These are phyloP conservation scores for Didymodactylos carnosus DNA, from an alignment of 2,888 invertebrate species.

Conservation along the genomic window DNA sequence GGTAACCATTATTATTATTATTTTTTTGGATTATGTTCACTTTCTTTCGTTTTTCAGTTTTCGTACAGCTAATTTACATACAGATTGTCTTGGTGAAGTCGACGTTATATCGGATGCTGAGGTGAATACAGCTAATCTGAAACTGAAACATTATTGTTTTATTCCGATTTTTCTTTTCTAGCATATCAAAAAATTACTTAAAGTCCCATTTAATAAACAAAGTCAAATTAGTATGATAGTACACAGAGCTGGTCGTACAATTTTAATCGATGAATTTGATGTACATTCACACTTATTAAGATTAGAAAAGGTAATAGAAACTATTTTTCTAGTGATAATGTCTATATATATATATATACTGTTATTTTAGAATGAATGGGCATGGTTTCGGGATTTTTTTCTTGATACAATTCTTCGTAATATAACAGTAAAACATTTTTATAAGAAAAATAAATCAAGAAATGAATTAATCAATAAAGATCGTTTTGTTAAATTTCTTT, in stretches of 20 bases:
- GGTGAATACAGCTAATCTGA: neutral
- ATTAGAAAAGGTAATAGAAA: neutral
- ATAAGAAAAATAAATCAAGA: neutral
- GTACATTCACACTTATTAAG: neutral
- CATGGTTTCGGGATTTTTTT: slow-evolving; percentile 1
- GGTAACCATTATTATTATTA: neutral
- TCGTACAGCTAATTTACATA: neutral
- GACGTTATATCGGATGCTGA: neutral
- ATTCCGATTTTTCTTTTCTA: neutral
- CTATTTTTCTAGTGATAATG: no score
- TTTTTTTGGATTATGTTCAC: neutral
- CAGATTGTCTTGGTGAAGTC: neutral
- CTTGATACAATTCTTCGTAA: neutral
- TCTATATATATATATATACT: neutral
- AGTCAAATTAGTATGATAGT: neutral
- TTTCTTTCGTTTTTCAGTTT: neutral
- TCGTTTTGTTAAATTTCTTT: neutral
- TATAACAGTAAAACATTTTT: neutral
- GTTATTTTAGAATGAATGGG: neutral
- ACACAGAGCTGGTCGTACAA: neutral
- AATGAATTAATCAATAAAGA: neutral
- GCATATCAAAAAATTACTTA: neutral
- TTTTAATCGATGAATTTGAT: neutral
- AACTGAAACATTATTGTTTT: neutral
- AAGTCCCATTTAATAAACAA: neutral